A percentile compares a stretch with the other conserved stretches of the same genome.
Evolutionary conservation across 2,113 vertebrate species (phyloP).

Genomic region (Tachysurus fulvidraco): DNA sequence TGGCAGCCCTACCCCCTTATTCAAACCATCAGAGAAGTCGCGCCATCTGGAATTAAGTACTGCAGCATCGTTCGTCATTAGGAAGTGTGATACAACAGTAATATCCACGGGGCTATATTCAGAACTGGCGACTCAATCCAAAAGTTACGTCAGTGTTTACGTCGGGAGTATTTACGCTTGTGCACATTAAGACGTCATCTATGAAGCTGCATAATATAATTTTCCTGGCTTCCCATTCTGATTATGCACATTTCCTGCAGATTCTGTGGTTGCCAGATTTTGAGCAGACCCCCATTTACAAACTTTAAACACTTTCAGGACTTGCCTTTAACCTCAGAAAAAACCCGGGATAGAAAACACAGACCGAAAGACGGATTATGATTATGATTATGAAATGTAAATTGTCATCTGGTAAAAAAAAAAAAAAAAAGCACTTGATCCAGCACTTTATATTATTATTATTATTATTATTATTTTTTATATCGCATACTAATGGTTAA

Average conservation of each 20-base stretch:
- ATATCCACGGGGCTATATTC: background rate
- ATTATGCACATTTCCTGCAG: background rate
- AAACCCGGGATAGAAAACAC: background rate
- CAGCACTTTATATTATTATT: background rate
- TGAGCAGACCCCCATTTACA: background rate
- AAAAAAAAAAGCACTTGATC: background rate
- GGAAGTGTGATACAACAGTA: background rate
- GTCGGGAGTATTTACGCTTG: background rate
- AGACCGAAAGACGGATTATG: no score
- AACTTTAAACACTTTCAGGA: background rate
- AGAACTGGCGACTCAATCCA: background rate
- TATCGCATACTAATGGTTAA: background rate
- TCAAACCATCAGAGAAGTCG: background rate
- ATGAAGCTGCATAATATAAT: background rate
- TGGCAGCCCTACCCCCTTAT: background rate
- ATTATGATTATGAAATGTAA: background rate
- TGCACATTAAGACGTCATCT: no score
- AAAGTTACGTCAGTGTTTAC: background rate
- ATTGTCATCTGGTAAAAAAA: background rate
- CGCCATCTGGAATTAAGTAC: conserved; percentile 36
- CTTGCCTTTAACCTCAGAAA: background rate
- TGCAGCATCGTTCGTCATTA: background rate
- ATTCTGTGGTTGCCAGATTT: conserved; percentile 16
- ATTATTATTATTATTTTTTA: no score
- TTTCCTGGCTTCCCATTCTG: conserved; percentile 7